phyloP scores from a whole-genome alignment of 2,888 invertebrate species.

The Meliscaeva auricollis region DNA sequence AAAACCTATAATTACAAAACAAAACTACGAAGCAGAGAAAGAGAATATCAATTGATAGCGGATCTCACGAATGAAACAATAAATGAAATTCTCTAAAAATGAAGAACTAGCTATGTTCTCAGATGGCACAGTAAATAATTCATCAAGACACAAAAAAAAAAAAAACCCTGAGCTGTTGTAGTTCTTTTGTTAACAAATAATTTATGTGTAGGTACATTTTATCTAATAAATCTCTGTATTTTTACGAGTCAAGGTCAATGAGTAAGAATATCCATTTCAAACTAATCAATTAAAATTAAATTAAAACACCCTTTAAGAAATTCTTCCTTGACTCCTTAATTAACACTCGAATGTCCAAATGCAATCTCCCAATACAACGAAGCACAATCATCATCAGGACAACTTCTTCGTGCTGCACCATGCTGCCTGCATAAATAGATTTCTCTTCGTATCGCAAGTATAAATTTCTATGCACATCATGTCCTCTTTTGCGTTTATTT shows the following conservation, averaged over 20 bases:
- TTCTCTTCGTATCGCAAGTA: slow-evolving; percentile 51
- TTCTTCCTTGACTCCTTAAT: background rate
- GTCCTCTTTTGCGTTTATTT: slow-evolving; percentile 15
- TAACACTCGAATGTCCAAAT: slow-evolving; percentile 11
- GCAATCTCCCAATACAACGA: background rate
- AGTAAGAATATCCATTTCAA: background rate
- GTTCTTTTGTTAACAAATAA: too few species aligned
- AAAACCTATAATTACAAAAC: too few species aligned
- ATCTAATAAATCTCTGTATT: too few species aligned
- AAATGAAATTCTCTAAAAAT: too few species aligned
- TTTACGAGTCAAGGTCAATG: background rate
- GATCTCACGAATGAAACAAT: too few species aligned
- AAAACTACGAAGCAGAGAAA: too few species aligned
- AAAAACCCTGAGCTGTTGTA: too few species aligned
- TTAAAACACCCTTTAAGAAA: background rate
- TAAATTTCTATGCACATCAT: slow-evolving; percentile 37
- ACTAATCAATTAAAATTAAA: slow-evolving; percentile 17
- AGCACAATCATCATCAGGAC: background rate
- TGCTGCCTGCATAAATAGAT: slow-evolving; percentile 53
- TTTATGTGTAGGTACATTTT: too few species aligned
- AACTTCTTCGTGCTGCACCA: background rate
- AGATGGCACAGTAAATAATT: too few species aligned
- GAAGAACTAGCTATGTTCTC: too few species aligned
- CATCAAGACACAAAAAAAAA: too few species aligned
- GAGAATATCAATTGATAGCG: too few species aligned